phyloP scores from a whole-genome alignment of 2,888 invertebrate species.

The Pollenia griseotomentosa region DNA sequence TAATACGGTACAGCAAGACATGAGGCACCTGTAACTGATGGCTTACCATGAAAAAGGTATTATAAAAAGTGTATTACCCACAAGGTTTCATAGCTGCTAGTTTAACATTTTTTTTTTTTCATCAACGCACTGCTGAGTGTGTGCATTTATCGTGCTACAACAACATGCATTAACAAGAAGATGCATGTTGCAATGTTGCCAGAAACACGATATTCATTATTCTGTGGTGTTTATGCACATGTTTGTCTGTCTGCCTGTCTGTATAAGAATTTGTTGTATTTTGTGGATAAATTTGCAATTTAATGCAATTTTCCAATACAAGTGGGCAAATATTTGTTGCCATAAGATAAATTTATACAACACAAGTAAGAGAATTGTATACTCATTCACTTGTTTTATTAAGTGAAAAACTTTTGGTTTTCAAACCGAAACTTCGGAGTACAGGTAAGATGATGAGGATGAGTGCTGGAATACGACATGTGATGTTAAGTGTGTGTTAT shows the following conservation, averaged over 20 bases:
- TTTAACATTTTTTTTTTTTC: conserved; percentile 2
- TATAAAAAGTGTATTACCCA: conserved; percentile 45
- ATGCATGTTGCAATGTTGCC: not conserved
- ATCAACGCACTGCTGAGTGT: not conserved
- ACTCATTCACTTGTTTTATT: conserved; percentile 29
- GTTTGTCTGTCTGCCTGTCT: not conserved
- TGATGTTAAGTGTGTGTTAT: conserved; percentile 36
- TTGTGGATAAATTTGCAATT: conserved; percentile 72
- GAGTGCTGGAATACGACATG: conserved; percentile 39
- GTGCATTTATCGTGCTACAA: conserved; percentile 27
- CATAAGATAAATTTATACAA: not conserved
- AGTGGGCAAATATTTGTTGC: conserved; percentile 74
- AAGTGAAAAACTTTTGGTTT: conserved; percentile 43
- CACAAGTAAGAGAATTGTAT: conserved; percentile 5
- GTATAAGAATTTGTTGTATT: conserved; percentile 71
- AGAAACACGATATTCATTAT: conserved; percentile 26
- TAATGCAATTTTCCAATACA: conserved; percentile 73
- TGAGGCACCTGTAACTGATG: conserved; percentile 31
- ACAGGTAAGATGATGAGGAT: conserved; percentile 31
- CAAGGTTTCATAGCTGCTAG: conserved; percentile 19
- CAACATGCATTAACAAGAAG: conserved; percentile 25
- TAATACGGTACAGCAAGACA: conserved; percentile 20
- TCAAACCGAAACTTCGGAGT: conserved; percentile 23
- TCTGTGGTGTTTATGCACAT: conserved; percentile 1
- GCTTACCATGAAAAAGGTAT: conserved; percentile 28